Percentiles rank a stretch among this genome's conserved stretches.
Conservation (phyloP, 2,797 vertebrate species). For the Fistularia commersonii region DNA sequence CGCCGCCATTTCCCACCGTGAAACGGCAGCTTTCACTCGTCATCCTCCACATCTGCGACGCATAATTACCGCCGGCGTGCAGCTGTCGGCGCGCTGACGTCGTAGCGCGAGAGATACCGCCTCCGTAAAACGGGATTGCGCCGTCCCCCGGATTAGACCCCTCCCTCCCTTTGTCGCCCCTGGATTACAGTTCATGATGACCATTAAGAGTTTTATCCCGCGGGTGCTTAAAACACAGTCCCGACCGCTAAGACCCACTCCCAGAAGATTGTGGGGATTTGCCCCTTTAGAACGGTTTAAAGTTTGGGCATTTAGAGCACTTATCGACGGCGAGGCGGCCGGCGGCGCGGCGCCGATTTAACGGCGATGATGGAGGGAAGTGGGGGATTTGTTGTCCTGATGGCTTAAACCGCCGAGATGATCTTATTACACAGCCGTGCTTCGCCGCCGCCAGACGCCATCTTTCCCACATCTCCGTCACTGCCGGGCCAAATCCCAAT, state of each 20-base stretch:
- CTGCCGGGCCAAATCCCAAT: no score
- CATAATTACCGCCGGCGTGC: constrained; percentile 46
- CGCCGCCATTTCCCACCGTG: no score
- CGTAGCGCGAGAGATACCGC: constrained; percentile 28
- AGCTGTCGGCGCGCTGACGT: constrained; percentile 20
- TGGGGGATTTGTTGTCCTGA: constrained; percentile 53
- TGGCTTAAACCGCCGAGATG: constrained; percentile 59
- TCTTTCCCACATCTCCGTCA: no score
- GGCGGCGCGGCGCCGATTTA: constrained; percentile 31
- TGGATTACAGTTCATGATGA: constrained; percentile 72
- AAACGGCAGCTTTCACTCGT: constrained; percentile 31
- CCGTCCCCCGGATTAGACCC: constrained; percentile 62
- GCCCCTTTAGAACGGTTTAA: constrained; percentile 61
- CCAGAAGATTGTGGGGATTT: constrained; percentile 71
- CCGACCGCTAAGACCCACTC: constrained; percentile 57
- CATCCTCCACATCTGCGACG: constrained; percentile 32
- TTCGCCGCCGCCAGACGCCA: constrained; percentile 24
- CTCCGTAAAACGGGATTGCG: constrained; percentile 55
- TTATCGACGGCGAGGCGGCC: constrained; percentile 47
- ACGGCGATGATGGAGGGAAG: constrained; percentile 44
- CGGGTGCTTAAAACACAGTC: constrained; percentile 66
- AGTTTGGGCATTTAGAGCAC: constrained; percentile 65
- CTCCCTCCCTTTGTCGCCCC: constrained; percentile 33
- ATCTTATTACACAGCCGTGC: constrained; percentile 67
- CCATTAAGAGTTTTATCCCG: constrained; percentile 71